Base-by-base conservation (phyloP, 2,797 vertebrate species). In the Danio tinwini region DNA sequence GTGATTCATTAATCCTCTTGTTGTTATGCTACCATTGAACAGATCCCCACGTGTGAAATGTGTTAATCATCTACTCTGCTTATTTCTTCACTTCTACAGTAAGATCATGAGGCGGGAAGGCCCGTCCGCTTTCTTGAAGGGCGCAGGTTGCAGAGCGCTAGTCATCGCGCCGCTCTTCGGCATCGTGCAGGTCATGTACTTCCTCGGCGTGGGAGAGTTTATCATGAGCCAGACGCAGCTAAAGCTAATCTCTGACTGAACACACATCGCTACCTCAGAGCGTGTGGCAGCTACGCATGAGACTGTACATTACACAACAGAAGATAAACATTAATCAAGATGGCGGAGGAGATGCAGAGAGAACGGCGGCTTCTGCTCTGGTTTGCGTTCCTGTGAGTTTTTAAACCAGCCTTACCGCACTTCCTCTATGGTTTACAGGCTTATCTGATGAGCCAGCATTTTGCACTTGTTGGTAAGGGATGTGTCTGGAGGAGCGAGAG, bases 131-230 rank as follows among this genome's bases (percentile, higher is more conserved):
- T 95, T 96, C 88, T 87, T 96, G 84, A 96, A 96, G 74, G 95
- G 95, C 0, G 93, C 95, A 0, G 91, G 90, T 74, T 96, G 95
- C 82, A 90, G 95, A 49, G 95, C 94, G 11, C 87, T 96, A 9
- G 94, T 96, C 82, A 96, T 96, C 14, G 95, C 95, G 0, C 95
- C 95, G 2, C 91, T 96, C 13, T 96, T 96, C 37, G 95, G 95
- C 63, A 96, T 96, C 6, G 95, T 86, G 3, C 95, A 96, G 83
- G 94, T 96, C 40, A 94, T 96, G 91, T 96, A 96, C 89, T 94
- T 95, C 58, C 84, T 94, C 2, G 94, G 94, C 4, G 90, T 94
- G 1, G 95, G 94, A 78, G 95, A 96, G 83, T 94, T 92, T 67
- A 91, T 96, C 81, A 58, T 96, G 71, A 92, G 92, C 75, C 93